These are phyloP conservation scores for Idaea dimidiata DNA, from an alignment of 2,888 invertebrate species.

Conservation along the genomic window DNA sequence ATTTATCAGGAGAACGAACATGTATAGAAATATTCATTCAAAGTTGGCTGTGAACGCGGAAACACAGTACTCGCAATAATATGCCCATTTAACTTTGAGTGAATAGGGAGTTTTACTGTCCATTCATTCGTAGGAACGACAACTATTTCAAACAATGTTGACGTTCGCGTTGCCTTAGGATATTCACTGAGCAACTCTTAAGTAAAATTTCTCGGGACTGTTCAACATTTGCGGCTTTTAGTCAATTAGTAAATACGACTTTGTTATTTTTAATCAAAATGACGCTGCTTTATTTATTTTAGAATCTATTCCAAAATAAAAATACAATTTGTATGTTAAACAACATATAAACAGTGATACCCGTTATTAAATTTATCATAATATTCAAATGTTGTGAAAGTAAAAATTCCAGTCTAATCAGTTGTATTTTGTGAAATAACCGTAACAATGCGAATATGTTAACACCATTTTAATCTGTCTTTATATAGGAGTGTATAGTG, in stretches of 20 bases:
- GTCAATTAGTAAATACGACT: not conserved
- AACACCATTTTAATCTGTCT: not conserved
- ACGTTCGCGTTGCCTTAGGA: conserved; percentile 34
- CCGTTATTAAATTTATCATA: not conserved
- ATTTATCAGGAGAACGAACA: conserved; percentile 24
- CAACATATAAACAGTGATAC: not conserved
- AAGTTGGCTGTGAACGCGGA: conserved; percentile 55
- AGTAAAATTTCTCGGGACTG: not conserved
- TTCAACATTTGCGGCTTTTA: not conserved
- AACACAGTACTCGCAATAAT: conserved; percentile 60
- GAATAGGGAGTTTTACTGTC: conserved; percentile 68
- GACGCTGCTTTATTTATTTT: not conserved
- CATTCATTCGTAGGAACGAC: conserved; percentile 58
- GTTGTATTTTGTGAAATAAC: not conserved
- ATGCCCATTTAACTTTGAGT: conserved; percentile 61
- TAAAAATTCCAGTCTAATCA: not conserved
- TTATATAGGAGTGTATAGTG: not conserved
- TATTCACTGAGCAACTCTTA: conserved; percentile 48
- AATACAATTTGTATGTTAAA: not conserved
- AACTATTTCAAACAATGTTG: conserved; percentile 63
- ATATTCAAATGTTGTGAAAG: not conserved
- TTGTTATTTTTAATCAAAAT: not conserved
- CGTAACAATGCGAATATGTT: not conserved
- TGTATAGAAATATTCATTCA: conserved; percentile 28
- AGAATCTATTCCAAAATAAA: not conserved